Evolutionary conservation across 1,140 invertebrate species (phyloP), one percentile per base, ranked within the genome.

Genomic region (Drosophila willistoni): DNA sequence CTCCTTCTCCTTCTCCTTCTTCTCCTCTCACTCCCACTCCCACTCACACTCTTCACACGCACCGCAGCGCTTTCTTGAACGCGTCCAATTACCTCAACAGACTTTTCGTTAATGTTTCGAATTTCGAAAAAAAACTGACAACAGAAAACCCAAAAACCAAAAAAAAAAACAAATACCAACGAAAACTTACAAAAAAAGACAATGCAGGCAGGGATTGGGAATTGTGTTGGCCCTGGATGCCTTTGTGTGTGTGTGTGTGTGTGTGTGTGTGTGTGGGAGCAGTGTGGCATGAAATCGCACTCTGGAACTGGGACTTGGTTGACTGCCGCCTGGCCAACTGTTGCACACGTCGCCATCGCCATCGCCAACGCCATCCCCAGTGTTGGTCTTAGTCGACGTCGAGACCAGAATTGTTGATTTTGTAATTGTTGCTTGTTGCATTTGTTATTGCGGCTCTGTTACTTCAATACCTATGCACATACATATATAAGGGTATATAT

Each of bases 91-190:
- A 86, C 83, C 83, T 82, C 68, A 70, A 71, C 76, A 64, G 83
- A 87, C 83, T 86, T 87, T 87, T 79, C 83, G 83, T 79, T 79
- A 87, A 79, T 86, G 83, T 87, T 86, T 87, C 79, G 60, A 82
- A 82, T 86, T 87, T 86, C 79, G 72, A 82, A 87, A 87, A 86
- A 29, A 87, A 87, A 79, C 68, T 76, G 63, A 55, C 71, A 57
- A 64, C 75, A 71, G 79, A 81, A 86, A 87, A 87, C 51, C 71
- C 61, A 75, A 81, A 81, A 70, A 61, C 64, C 41, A 74, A 75
- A 73, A 71, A 68, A 39, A 44, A 60, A 41, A 57, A 61, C n/a
- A 39, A 12, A 39, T 12, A 39, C 34, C 34, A 36, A 36, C 34
- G 34, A 39, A 39, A 39, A 39, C 2, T 13, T 13, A 39, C 12